Percentiles rank a stretch among this genome's conserved stretches.
phyloP scores from a whole-genome alignment of 1,140 invertebrate genomes.

The Halesus radiatus region DNA sequence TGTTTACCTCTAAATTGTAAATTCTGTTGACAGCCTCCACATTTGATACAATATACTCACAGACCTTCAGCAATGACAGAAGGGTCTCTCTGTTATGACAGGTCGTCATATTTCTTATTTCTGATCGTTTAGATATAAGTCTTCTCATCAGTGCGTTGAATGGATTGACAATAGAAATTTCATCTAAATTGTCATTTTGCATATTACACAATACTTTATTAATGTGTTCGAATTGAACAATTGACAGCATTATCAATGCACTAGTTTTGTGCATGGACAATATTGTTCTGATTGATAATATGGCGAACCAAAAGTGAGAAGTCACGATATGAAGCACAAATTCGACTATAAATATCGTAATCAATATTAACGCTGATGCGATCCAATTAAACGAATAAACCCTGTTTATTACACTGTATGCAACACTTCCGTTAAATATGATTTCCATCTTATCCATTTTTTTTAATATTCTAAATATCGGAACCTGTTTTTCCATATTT shows the following conservation, averaged over 20 bases:
- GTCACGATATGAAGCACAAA: too few relatives aligned
- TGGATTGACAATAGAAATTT: too few relatives aligned
- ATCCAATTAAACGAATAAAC: not conserved
- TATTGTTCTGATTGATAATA: not conserved
- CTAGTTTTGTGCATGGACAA: not conserved
- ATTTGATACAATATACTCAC: too few relatives aligned
- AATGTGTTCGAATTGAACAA: not conserved
- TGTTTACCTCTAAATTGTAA: too few relatives aligned
- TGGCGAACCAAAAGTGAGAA: too few relatives aligned
- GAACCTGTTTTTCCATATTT: not conserved
- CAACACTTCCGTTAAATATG: not conserved
- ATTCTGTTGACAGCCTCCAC: too few relatives aligned
- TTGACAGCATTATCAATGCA: not conserved
- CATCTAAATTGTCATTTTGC: too few relatives aligned
- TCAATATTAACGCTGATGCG: not conserved
- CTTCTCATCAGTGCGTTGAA: too few relatives aligned
- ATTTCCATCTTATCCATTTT: not conserved
- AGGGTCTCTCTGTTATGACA: too few relatives aligned
- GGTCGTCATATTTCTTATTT: too few relatives aligned
- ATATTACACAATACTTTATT: not conserved
- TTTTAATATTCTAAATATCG: not conserved
- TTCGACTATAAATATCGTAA: not conserved
- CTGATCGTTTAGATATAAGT: too few relatives aligned
- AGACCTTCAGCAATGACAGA: too few relatives aligned
- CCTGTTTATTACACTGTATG: not conserved